phyloP scores from a whole-genome alignment of 2,888 invertebrate genomes.

The Trissonchulus sp. region DNA sequence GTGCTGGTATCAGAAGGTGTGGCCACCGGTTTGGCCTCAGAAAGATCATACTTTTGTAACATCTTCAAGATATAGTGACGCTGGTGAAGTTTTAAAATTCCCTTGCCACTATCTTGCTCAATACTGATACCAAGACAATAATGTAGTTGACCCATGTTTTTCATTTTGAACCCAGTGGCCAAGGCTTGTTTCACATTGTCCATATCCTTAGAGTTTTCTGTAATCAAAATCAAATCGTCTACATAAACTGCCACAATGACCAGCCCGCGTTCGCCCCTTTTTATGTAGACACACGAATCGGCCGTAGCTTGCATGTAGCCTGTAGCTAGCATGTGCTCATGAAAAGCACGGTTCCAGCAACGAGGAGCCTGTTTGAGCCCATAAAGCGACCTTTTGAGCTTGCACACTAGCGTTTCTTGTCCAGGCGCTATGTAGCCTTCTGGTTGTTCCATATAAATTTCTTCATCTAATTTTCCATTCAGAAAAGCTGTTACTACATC shows the following conservation, averaged over 20 bases:
- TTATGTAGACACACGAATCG: constrained; percentile 9
- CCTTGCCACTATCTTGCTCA: constrained; percentile 13
- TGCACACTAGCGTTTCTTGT: constrained; percentile 36
- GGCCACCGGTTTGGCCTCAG: too few species aligned
- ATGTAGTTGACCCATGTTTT: neutral
- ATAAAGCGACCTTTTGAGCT: constrained; percentile 38
- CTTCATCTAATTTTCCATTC: too few species aligned
- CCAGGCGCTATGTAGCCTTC: constrained; percentile 33
- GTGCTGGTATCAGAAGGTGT: too few species aligned
- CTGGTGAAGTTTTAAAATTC: neutral
- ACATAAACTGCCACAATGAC: neutral
- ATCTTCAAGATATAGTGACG: too few species aligned
- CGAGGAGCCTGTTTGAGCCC: constrained; percentile 37
- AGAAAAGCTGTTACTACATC: too few species aligned
- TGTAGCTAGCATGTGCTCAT: too few species aligned
- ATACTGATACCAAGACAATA: neutral
- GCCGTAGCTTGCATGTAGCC: too few species aligned
- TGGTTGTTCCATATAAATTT: too few species aligned
- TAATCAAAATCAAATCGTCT: neutral
- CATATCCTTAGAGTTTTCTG: neutral
- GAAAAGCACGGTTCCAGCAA: constrained; percentile 32
- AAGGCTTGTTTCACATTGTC: neutral
- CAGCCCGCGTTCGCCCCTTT: too few species aligned
- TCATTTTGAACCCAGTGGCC: neutral
- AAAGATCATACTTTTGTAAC: too few species aligned